phyloP scores from a whole-genome alignment of 2,888 invertebrate species.

The Acanthacorydalis orientalis region DNA sequence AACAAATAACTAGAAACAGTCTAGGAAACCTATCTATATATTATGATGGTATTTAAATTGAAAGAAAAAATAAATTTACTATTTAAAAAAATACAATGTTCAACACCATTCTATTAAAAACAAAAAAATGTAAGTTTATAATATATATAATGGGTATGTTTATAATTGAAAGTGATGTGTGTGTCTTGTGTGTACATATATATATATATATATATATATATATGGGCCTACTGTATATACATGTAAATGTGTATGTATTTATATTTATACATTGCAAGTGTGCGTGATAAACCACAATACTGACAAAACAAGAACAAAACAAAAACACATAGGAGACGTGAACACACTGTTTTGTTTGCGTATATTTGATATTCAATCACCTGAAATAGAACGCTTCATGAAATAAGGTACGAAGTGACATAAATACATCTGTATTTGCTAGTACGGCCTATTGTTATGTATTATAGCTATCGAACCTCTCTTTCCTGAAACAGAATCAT shows the following conservation, averaged over 20 bases:
- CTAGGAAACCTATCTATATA: too few species aligned
- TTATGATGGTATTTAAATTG: too few species aligned
- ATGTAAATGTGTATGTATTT: neutral
- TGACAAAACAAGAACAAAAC: neutral
- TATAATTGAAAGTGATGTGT: too few species aligned
- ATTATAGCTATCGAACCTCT: constrained; percentile 4
- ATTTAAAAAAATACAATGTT: too few species aligned
- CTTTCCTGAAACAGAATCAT: constrained; percentile 4
- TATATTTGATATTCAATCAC: neutral
- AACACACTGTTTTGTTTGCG: too few species aligned
- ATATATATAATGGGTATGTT: too few species aligned
- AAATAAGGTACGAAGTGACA: too few species aligned
- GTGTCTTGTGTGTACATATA: neutral
- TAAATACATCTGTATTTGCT: neutral
- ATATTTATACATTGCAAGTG: neutral
- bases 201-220: neutral
- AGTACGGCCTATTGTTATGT: neutral
- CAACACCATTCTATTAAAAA: too few species aligned
- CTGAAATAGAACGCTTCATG: neutral
- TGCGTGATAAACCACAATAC: neutral
- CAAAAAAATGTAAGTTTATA: too few species aligned
- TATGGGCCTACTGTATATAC: neutral
- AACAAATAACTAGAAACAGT: too few species aligned
- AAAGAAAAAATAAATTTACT: too few species aligned
- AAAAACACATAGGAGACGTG: neutral